These are phyloP conservation scores for Coenobita brevimanus DNA, from an alignment of 1,140 invertebrate species.

Conservation along the genomic window DNA sequence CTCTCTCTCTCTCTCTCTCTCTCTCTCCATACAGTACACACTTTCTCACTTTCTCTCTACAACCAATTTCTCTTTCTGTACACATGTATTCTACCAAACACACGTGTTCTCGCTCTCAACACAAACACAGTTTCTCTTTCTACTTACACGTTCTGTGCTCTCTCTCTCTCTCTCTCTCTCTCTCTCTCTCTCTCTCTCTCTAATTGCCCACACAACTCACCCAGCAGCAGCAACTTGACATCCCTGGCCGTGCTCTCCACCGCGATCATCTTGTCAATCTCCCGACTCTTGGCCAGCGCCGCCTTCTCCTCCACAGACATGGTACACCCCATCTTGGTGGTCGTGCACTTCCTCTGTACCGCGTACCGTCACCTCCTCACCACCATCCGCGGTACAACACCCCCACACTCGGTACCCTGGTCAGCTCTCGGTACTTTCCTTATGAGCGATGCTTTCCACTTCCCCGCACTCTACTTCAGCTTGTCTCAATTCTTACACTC, in stretches of 20 bases:
- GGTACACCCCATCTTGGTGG: conserved; percentile 44
- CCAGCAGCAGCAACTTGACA: conserved; percentile 46
- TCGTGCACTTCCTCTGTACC: neutral
- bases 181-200: no score
- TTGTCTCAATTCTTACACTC: no score
- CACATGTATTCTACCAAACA: neutral
- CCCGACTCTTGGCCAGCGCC: conserved; percentile 39
- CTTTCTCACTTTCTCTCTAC: neutral
- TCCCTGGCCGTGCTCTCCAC: conserved; percentile 16
- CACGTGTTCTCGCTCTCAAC: neutral
- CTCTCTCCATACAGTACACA: neutral
- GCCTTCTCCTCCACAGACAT: conserved; percentile 55
- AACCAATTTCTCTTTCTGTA: neutral
- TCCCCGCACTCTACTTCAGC: no score
- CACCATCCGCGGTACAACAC: neutral
- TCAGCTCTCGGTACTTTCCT: no score
- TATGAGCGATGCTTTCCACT: no score
- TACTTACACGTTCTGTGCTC: neutral
- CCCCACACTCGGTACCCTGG: no score
- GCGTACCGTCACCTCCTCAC: neutral
- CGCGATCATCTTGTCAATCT: conserved; percentile 29
- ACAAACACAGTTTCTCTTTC: neutral
- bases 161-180: no score
- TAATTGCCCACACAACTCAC: conserved; percentile 23
- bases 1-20: neutral